Evolutionary conservation across 2,888 invertebrate genomes (phyloP), one percentile per base, ranked within the genome.

Genomic region (Eristalis intricaria): DNA sequence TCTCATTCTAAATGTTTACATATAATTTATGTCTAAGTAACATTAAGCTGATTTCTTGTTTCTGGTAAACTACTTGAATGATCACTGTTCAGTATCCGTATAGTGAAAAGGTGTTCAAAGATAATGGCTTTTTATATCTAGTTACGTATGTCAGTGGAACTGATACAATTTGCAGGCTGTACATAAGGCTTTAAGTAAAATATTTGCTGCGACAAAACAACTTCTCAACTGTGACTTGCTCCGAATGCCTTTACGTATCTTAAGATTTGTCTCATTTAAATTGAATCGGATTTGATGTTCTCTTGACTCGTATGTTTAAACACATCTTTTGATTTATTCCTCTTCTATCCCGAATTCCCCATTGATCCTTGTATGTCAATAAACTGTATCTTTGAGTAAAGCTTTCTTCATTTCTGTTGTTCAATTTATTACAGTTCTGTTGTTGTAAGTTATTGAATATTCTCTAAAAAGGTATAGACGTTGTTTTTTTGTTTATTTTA

Each of bases 101-200:
- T 80, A 84, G 58, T 79, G 22, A 68, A 74, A 75, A 84, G 66
- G 73, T 75, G 76, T 76, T 71, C 23, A 50, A 75, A 78, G 79
- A 58, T 69, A 71, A 77, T 75, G 66, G 82, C 75, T 66, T 85
- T 11, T 60, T 40, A 68, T 69, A 43, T 50, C 11, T 26, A 66
- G 22, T 50, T 73, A 76, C 38, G 60, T 88, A 69, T 66, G 71
- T 23, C 66, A 75, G 65, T 35, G 58, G 43, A 64, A 61, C 35
- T 13, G 13, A 64, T 50, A 40, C 35, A 38, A 8, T 29, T 11
- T 69, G 66, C 79, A 83, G 88, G 89, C 90, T 90, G 90, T 90
- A 90, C 84, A 90, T 90, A 90, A 85, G 69, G 90, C 90, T 90
- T 89, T 89, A 58, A 8, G 50, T 50, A 50, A 22, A 78, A 71